These are phyloP conservation scores for Siniperca knerii DNA, from an alignment of 2,113 vertebrate species.

Conservation along the genomic window DNA sequence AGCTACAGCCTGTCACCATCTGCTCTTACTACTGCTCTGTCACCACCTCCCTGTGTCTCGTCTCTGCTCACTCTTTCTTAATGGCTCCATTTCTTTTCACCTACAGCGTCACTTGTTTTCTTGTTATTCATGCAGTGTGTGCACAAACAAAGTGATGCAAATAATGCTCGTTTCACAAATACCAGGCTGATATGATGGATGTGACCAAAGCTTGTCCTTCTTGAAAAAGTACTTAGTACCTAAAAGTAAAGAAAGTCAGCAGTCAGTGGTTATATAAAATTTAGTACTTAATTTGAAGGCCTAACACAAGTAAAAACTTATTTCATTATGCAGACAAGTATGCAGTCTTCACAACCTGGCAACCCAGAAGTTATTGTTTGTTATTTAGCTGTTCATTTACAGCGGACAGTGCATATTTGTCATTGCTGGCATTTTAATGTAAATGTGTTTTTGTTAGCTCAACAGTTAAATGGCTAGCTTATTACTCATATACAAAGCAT, in stretches of 20 bases:
- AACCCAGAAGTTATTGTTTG: neutral
- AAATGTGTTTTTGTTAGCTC: neutral
- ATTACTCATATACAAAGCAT: neutral
- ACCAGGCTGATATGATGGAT: constrained; percentile 40
- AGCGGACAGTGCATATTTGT: too few relatives aligned
- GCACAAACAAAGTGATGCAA: constrained; percentile 14
- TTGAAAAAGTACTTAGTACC: neutral
- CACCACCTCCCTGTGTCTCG: constrained; percentile 17
- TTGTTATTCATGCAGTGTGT: constrained; percentile 27
- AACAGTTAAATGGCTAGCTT: neutral
- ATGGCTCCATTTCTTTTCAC: constrained; percentile 3
- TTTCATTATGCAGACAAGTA: neutral
- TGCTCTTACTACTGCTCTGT: constrained; percentile 71
- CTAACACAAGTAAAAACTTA: neutral
- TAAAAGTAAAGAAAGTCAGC: too few relatives aligned
- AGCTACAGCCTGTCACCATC: constrained; percentile 75
- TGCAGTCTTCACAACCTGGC: neutral
- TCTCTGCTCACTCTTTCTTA: constrained; percentile 14
- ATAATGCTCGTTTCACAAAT: constrained; percentile 27
- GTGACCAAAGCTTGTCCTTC: neutral
- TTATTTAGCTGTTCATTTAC: neutral
- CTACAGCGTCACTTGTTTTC: constrained; percentile 14
- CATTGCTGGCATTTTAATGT: neutral
- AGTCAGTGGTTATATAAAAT: too few relatives aligned
- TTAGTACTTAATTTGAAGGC: too few relatives aligned